Conservation (phyloP, 2,888 invertebrate species). For the Linnaemya vulpina region DNA sequence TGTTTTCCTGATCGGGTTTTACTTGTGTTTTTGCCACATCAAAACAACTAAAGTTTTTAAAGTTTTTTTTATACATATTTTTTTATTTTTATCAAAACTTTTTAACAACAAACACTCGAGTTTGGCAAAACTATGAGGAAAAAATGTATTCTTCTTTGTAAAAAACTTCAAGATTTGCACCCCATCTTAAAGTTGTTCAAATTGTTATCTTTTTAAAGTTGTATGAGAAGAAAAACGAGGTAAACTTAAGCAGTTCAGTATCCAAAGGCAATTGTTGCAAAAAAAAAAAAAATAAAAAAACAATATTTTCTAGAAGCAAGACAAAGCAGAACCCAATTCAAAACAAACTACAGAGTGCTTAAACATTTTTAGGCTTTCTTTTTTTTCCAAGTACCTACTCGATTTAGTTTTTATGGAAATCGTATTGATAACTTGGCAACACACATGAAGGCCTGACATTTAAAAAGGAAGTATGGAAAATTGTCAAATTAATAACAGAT, state of each 20-base stretch:
- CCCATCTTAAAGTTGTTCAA: background rate
- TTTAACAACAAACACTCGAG: background rate
- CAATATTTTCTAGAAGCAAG: background rate
- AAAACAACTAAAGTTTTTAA: background rate
- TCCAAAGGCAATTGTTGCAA: constrained; percentile 23
- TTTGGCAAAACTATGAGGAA: background rate
- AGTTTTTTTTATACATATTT: too few species aligned
- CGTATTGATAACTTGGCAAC: constrained; percentile 15
- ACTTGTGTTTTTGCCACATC: constrained; percentile 10
- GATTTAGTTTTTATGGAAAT: background rate
- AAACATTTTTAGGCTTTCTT: constrained; percentile 58
- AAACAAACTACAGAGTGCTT: constrained; percentile 10
- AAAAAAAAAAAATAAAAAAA: background rate
- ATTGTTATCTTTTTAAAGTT: background rate
- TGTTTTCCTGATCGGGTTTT: background rate
- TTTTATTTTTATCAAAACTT: too few species aligned
- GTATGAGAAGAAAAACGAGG: background rate
- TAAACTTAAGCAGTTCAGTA: constrained; percentile 4
- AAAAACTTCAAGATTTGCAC: background rate
- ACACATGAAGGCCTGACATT: background rate
- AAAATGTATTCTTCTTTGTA: background rate
- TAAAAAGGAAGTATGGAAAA: background rate
- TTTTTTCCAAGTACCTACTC: background rate
- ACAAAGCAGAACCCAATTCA: background rate
- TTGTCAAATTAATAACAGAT: constrained; percentile 66